Conservation (phyloP, 2,888 invertebrate genomes). For the Pachymerium ferrugineum region DNA sequence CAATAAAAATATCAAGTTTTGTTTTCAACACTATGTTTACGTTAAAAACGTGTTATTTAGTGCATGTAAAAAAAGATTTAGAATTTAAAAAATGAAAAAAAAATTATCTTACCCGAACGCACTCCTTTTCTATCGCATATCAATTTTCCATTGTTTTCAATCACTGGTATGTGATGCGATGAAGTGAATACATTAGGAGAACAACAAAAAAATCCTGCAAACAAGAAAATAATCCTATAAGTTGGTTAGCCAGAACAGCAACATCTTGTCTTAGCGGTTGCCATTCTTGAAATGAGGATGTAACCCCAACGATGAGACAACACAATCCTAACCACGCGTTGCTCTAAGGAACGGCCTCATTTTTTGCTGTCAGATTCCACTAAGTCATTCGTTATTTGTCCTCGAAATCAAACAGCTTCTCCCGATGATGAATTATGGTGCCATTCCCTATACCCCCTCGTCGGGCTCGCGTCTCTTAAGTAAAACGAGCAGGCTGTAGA, state of each 20-base stretch:
- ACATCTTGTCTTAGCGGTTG: conserved; percentile 23
- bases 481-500: background rate
- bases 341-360: conserved; percentile 32
- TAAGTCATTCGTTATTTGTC: conserved; percentile 34
- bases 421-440: conserved; percentile 32
- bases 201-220: background rate
- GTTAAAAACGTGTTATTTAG: too few species aligned
- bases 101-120: background rate
- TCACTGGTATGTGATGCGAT: background rate
- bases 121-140: background rate
- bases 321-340: conserved; percentile 30
- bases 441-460: conserved; percentile 8
- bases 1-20: too few species aligned
- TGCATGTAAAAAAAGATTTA: too few species aligned
- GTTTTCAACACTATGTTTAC: too few species aligned
- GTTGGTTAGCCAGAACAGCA: conserved; percentile 7
- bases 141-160: background rate
- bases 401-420: conserved; percentile 34
- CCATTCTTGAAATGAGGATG: conserved; percentile 32
- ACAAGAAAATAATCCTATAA: conserved; percentile 14
- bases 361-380: conserved; percentile 34
- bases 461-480: background rate
- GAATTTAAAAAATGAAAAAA: background rate
- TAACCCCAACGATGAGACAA: conserved; percentile 31
- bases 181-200: background rate